These are phyloP conservation scores for Carposina sasakii DNA, from an alignment of 1,140 invertebrate genomes.

Conservation along the genomic window DNA sequence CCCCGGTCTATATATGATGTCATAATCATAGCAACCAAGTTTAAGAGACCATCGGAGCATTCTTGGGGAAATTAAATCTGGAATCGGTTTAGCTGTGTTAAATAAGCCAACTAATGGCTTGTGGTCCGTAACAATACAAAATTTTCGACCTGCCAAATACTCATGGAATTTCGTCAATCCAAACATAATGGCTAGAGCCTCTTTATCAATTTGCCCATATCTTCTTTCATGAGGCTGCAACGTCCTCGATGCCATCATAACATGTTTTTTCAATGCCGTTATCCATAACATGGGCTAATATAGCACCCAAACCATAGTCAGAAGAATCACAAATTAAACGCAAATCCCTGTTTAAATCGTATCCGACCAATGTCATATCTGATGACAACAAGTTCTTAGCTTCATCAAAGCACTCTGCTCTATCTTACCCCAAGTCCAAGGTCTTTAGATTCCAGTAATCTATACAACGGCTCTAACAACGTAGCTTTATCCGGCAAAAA, in stretches of 20 bases:
- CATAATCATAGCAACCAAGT: constrained; percentile 24
- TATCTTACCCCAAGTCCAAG: constrained; percentile 17
- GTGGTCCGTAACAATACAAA: constrained; percentile 22
- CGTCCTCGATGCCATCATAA: constrained; percentile 55
- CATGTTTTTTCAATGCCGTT: constrained; percentile 43
- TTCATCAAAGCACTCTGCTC: constrained; percentile 16
- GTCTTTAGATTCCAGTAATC: constrained; percentile 17
- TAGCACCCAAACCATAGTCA: constrained; percentile 3
- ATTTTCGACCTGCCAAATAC: constrained; percentile 38
- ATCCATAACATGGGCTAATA: constrained; percentile 2
- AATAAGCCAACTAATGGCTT: constrained; percentile 28
- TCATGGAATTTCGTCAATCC: constrained; percentile 46
- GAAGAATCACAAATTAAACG: constrained; percentile 6
- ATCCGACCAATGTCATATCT: constrained; percentile 19
- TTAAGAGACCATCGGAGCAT: constrained; percentile 27
- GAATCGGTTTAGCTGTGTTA: constrained; percentile 8
- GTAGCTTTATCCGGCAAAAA: constrained; percentile 21
- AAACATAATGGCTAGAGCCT: constrained; percentile 57
- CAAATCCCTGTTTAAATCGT: constrained; percentile 20
- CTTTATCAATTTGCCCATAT: constrained; percentile 32
- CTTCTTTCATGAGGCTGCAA: constrained; percentile 15
- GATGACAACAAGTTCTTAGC: constrained; percentile 20
- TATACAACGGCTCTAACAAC: constrained; percentile 25
- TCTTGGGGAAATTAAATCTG: constrained; percentile 22
- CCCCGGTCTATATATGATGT: constrained; percentile 20